phyloP scores from a whole-genome alignment of 2,113 vertebrate species.

The Nycticryphes semicollaris region DNA sequence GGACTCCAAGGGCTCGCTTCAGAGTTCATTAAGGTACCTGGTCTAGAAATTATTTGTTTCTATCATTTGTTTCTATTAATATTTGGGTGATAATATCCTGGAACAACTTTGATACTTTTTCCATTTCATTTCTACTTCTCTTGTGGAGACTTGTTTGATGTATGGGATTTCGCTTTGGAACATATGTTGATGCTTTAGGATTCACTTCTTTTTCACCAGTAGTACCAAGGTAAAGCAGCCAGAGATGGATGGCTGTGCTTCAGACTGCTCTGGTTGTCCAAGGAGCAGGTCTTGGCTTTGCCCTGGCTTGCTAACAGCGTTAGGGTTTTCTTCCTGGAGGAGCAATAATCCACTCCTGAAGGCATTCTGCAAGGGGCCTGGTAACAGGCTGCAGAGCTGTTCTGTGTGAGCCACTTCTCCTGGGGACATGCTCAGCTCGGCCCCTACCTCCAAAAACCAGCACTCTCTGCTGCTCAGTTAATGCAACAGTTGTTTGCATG shows the following conservation, averaged over 20 bases:
- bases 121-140: background rate
- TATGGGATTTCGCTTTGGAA: background rate
- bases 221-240: background rate
- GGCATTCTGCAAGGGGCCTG: background rate
- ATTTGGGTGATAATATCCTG: background rate
- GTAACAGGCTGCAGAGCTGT: fast-evolving
- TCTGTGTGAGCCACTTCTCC: background rate
- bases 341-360: background rate
- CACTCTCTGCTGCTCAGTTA: background rate
- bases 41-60: background rate
- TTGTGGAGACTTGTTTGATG: background rate
- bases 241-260: background rate
- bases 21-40: background rate
- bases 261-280: background rate
- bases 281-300: background rate
- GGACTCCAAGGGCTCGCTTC: background rate
- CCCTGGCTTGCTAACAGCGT: background rate
- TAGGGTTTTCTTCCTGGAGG: background rate
- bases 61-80: background rate
- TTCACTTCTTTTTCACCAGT: background rate
- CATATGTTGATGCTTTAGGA: background rate
- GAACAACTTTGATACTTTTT: background rate
- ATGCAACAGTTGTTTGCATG: background rate
- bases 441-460: background rate
- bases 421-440: fast-evolving